A percentile compares a stretch with the other conserved stretches of the same genome.
Conservation (phyloP, 1,140 invertebrate species). For the Panulirus ornatus region DNA sequence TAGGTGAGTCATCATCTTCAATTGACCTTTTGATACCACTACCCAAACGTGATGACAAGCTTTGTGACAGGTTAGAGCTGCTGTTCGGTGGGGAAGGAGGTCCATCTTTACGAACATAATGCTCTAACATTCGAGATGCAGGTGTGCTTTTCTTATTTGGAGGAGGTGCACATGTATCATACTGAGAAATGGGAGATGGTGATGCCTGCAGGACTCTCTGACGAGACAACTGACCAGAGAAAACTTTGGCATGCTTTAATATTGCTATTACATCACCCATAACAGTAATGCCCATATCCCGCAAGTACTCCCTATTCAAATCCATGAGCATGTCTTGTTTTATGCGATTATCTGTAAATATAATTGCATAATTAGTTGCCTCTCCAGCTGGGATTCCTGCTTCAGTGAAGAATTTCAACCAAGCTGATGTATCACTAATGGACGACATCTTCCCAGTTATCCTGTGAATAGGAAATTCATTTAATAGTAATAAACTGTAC, state of each 20-base stretch:
- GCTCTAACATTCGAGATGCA: conserved; percentile 73
- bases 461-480: neutral
- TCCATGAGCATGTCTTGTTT: conserved; percentile 89
- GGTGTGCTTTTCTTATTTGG: conserved; percentile 71
- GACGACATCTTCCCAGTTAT: conserved; percentile 66
- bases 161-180: conserved; percentile 2
- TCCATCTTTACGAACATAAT: conserved; percentile 74
- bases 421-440: conserved; percentile 77
- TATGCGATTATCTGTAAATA: conserved; percentile 90
- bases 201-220: conserved; percentile 52
- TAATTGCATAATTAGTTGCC: conserved; percentile 87
- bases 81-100: conserved; percentile 71
- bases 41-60: conserved; percentile 47
- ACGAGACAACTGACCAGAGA: conserved; percentile 76
- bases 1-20: conserved; percentile 58
- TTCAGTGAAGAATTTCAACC: conserved; percentile 88
- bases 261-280: conserved; percentile 93
- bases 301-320: conserved; percentile 88
- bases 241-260: conserved; percentile 87
- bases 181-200: neutral
- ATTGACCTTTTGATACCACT: conserved; percentile 46
- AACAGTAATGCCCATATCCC: conserved; percentile 89
- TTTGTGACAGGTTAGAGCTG: conserved; percentile 51
- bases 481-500: too few relatives aligned
- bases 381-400: conserved; percentile 87